Percentiles rank a stretch among this genome's conserved stretches.
phyloP scores from a whole-genome alignment of 2,888 invertebrate genomes.

The Steromphala cineraria region DNA sequence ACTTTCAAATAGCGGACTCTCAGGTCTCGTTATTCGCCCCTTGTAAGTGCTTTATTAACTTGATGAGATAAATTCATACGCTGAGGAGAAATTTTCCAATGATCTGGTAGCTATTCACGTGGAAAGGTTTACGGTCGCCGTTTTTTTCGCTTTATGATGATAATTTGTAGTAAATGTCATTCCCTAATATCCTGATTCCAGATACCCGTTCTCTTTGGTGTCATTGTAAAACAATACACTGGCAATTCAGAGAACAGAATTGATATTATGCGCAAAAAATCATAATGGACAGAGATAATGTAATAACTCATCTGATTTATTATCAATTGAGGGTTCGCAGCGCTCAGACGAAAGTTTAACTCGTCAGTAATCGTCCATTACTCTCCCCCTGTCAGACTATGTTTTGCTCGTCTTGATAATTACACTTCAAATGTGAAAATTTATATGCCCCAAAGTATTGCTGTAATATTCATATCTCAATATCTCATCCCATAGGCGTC shows the following conservation, averaged over 20 bases:
- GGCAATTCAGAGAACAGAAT: not conserved
- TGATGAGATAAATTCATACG: constrained; percentile 13
- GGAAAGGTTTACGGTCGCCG: constrained; percentile 1
- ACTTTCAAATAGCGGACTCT: not conserved
- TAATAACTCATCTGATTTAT: too few relatives aligned
- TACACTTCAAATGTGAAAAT: not conserved
- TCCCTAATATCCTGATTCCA: not conserved
- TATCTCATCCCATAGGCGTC: not conserved
- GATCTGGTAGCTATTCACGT: not conserved
- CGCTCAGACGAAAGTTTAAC: too few relatives aligned
- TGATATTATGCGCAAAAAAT: not conserved
- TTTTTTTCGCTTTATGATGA: not conserved
- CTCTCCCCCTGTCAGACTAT: too few relatives aligned
- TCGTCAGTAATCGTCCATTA: too few relatives aligned
- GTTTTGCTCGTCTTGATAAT: too few relatives aligned
- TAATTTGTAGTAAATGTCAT: constrained; percentile 9
- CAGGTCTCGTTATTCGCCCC: not conserved
- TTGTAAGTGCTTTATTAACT: constrained; percentile 4
- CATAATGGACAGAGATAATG: too few relatives aligned
- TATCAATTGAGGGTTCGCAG: too few relatives aligned
- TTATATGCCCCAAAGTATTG: not conserved
- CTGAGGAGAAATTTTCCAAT: constrained; percentile 14
- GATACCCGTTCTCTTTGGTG: not conserved
- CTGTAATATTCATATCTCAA: not conserved
- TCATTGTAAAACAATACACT: not conserved